Evolutionary conservation across 2,888 invertebrate genomes (phyloP), one percentile per base, ranked within the genome.

Genomic region (Hermaeophaga mercurialis): DNA sequence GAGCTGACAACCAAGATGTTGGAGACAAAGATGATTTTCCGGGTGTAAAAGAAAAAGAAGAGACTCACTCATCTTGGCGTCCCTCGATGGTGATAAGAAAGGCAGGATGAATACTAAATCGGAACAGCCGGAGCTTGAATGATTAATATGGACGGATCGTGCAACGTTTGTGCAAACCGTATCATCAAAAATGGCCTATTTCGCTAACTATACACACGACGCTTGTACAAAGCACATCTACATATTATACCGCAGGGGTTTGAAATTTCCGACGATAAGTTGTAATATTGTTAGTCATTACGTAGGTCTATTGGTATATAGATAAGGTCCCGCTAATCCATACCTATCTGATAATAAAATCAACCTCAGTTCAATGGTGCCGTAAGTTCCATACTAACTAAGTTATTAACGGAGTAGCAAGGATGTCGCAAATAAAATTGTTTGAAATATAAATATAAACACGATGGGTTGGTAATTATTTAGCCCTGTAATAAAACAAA

Each of bases 41-140:
- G 49, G 57, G 36, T 48, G 53, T 34, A 45, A 45, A 11, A n/a
- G n/a, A n/a, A n/a, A n/a, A n/a, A n/a, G n/a, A n/a, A 19, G 34
- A 45, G 45, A 18, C 26, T 12, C 24, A 26, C 36, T 45, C 58
- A 31, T 52, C 56, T 54, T 57, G 54, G 46, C 57, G 53, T 46
- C 62, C 58, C 59, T 56, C 60, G 52, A 28, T 48, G 63, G 61
- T 61, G 71, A 72, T 70, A 70, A 70, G 69, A 60, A 69, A 64
- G 67, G 59, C 65, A 65, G 66, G 73, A 71, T 72, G 72, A 72
- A 73, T 73, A 68, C 72, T 72, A 73, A 73, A 72, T 70, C 71
- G 68, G 65, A 63, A 63, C 68, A 65, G 64, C 63, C 66, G 67
- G 63, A 66, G 64, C 66, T 55, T 64, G 70, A 68, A 70, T 73